A percentile compares a stretch with the other conserved stretches of the same genome.
phyloP scores from a whole-genome alignment of 2,797 vertebrate genomes.

The Arctocebus calabarensis region DNA sequence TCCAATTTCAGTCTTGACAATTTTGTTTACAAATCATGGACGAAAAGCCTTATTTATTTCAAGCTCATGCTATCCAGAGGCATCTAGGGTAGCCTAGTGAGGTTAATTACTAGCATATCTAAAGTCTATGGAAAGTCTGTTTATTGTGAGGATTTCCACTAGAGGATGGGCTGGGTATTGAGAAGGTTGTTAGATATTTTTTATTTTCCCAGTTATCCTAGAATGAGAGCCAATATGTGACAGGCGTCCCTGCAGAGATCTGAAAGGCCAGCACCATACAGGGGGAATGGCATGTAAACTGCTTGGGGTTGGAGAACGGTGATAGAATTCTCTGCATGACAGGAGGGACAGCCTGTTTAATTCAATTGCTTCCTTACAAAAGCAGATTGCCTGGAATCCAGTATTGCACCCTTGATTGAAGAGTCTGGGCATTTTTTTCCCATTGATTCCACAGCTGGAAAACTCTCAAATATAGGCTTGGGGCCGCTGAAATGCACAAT shows the following conservation, averaged over 20 bases:
- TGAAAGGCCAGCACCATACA: not conserved
- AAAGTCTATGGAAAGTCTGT: not conserved
- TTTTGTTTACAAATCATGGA: conserved; percentile 1
- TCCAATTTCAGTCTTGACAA: conserved; percentile 9
- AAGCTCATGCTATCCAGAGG: not conserved
- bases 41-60: not conserved
- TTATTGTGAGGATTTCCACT: not conserved
- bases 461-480: conserved; percentile 14
- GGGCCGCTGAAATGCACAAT: conserved; percentile 43
- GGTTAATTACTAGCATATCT: not conserved
- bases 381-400: conserved; percentile 23
- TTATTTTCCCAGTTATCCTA: conserved; percentile 8
- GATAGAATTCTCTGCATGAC: not conserved
- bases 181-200: not conserved
- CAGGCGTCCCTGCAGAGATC: not conserved
- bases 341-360: not conserved
- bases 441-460: conserved; percentile 62
- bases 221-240: not conserved
- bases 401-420: not conserved
- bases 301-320: not conserved
- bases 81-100: not conserved
- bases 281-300: not conserved
- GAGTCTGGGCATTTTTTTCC: not conserved
- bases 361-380: conserved; percentile 29
- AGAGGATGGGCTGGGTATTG: not conserved